These are phyloP conservation scores for Arctocebus calabarensis DNA, from an alignment of 2,797 vertebrate genomes.

Conservation along the genomic window DNA sequence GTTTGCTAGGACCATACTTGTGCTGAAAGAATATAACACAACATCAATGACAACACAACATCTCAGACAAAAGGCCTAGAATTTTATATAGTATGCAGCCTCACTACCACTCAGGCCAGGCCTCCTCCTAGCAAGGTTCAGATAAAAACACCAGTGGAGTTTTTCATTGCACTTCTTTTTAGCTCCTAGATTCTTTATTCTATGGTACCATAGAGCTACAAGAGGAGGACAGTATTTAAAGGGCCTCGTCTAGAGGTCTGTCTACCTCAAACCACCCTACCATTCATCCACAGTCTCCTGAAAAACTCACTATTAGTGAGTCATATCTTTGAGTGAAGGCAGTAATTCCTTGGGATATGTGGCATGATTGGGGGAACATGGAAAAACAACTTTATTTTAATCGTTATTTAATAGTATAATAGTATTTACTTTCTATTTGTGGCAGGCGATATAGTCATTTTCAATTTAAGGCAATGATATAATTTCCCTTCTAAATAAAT, in stretches of 20 bases:
- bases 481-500: not conserved
- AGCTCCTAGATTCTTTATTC: conserved; percentile 16
- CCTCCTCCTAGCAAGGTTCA: not conserved
- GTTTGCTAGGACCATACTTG: not conserved
- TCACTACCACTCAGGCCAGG: not conserved
- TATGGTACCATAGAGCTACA: not conserved
- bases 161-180: conserved; percentile 20
- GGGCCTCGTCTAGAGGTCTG: not conserved
- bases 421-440: conserved; percentile 41
- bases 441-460: not conserved
- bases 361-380: not conserved
- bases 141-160: not conserved
- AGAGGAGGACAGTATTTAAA: not conserved
- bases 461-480: conserved; percentile 7
- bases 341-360: not conserved
- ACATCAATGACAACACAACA: conserved; percentile 73
- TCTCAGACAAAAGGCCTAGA: conserved; percentile 74
- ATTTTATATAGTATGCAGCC: conserved; percentile 62
- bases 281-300: not conserved
- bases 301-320: conserved; percentile 12
- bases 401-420: not conserved
- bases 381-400: conserved; percentile 52
- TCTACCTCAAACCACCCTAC: not conserved
- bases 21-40: conserved; percentile 56
- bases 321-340: not conserved